Evolutionary conservation across 2,797 vertebrate species (phyloP).

Genomic region (Alcedo quadribrachys): DNA sequence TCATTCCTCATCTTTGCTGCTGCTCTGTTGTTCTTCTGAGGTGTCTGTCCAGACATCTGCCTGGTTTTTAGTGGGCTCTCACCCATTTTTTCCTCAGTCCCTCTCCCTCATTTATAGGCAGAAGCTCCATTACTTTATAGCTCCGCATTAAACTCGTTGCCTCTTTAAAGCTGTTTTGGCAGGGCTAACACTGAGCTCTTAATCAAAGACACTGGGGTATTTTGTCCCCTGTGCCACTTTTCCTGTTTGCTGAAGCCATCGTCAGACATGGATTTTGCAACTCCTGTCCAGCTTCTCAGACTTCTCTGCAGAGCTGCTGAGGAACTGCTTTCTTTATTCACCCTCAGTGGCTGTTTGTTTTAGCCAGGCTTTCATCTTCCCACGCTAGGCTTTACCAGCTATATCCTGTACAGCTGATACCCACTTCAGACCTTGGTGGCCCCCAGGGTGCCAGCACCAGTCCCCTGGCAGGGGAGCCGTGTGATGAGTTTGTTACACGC

Average conservation of each 20-base stretch:
- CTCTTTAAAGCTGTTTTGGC: not conserved
- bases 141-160: not conserved
- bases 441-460: rapidly evolving
- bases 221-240: not conserved
- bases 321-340: not conserved
- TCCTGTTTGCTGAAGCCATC: not conserved
- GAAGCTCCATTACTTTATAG: not conserved
- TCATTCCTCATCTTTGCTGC: not conserved
- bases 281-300: not conserved
- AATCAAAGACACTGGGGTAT: not conserved
- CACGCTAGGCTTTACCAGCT: not conserved
- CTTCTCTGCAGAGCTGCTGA: not conserved
- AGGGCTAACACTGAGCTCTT: rapidly evolving
- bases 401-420: not conserved
- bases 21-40: not conserved
- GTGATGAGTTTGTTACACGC: not conserved
- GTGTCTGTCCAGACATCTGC: not conserved
- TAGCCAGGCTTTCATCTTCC: not conserved
- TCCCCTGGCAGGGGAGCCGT: not conserved
- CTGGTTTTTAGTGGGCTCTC: not conserved
- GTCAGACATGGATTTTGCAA: not conserved
- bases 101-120: not conserved
- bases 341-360: not conserved
- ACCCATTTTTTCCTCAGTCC: not conserved
- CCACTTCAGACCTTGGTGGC: not conserved